Conservation (phyloP, 2,797 vertebrate species). For the Novumbra hubbsi region DNA sequence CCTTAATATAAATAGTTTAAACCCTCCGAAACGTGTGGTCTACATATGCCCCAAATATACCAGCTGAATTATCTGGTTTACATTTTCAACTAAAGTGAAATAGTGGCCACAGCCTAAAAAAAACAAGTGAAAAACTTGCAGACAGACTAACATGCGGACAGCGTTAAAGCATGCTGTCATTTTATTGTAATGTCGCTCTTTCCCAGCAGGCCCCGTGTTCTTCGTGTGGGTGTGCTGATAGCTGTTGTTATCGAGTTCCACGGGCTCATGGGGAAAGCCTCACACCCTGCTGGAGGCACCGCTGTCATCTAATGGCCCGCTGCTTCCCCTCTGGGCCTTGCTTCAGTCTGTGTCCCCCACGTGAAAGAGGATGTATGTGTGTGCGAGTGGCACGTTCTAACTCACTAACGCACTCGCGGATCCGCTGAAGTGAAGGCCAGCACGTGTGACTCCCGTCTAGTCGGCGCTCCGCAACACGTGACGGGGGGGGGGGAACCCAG, state of each 20-base stretch:
- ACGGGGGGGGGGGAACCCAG: constrained; percentile 14
- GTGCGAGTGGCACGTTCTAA: background rate
- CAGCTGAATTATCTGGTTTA: too few relatives aligned
- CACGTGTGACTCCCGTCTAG: constrained; percentile 31
- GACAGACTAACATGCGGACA: background rate
- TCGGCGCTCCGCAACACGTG: constrained; percentile 53
- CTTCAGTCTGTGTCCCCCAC: constrained; percentile 56
- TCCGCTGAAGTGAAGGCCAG: background rate
- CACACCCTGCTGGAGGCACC: background rate
- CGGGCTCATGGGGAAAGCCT: background rate
- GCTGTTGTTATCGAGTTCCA: background rate
- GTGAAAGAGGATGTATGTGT: constrained; percentile 26
- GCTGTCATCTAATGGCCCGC: constrained; percentile 2
- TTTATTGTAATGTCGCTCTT: background rate
- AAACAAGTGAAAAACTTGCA: background rate
- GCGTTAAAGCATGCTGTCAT: background rate
- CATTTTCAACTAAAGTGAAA: too few relatives aligned
- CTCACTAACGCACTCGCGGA: background rate
- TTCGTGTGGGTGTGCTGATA: background rate
- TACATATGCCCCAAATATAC: too few relatives aligned
- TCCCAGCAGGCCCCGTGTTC: constrained; percentile 24
- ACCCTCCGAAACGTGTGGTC: too few relatives aligned
- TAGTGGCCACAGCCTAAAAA: too few relatives aligned
- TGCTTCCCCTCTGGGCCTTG: constrained; percentile 19
- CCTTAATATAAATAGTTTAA: too few relatives aligned